These are phyloP conservation scores for Lamprotornis superbus DNA, from an alignment of 2,113 vertebrate genomes.

Conservation along the genomic window DNA sequence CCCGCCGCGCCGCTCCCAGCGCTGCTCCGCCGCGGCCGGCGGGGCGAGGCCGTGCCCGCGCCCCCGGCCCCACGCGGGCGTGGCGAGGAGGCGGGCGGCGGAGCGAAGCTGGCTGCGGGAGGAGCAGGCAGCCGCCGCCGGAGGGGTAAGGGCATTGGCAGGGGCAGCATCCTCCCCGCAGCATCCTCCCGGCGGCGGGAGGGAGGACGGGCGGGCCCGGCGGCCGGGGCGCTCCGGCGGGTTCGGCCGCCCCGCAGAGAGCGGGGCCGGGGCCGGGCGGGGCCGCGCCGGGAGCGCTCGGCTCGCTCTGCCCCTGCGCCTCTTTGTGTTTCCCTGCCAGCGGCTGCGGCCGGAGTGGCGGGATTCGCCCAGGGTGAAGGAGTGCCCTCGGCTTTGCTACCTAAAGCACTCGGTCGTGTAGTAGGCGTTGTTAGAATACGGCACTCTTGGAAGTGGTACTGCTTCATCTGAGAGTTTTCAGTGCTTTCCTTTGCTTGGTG, in stretches of 20 bases:
- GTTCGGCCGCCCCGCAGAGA: neutral
- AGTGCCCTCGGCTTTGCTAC: neutral
- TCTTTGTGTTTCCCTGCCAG: neutral
- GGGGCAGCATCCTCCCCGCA: neutral
- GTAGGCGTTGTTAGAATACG: too few relatives aligned
- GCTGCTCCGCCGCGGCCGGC: too few relatives aligned
- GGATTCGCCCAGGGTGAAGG: neutral
- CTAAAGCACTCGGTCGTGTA: accelerated
- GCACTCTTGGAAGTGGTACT: accelerated
- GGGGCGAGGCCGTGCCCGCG: neutral
- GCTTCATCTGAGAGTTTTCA: neutral
- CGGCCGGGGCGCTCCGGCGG: neutral
- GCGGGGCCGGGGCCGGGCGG: neutral
- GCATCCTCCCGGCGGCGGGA: neutral
- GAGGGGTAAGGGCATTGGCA: neutral
- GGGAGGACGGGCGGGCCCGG: neutral
- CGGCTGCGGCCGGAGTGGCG: neutral
- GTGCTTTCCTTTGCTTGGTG: neutral
- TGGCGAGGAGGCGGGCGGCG: neutral
- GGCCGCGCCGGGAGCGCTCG: neutral
- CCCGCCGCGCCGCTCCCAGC: too few relatives aligned
- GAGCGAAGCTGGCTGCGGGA: neutral
- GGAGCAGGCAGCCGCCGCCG: neutral
- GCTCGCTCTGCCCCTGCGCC: neutral
- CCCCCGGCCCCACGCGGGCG: neutral